Conservation (phyloP, 92 coral and sea anemone species). For the Porites cylindrica region DNA sequence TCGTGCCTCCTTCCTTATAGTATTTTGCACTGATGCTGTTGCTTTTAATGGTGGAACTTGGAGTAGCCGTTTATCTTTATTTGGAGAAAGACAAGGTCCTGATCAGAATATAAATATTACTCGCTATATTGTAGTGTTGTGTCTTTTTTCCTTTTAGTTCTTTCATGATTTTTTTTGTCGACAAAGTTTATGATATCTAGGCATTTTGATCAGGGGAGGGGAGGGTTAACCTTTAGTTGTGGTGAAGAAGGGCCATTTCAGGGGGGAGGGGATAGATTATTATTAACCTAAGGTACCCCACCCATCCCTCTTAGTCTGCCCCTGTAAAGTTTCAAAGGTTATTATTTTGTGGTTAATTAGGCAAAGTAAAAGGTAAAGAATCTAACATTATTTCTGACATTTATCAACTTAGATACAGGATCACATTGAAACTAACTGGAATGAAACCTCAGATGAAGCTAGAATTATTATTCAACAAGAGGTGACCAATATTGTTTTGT, state of each 20-base stretch:
- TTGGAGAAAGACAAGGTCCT: slow-evolving; percentile 73
- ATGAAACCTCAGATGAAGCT: slow-evolving; percentile 73
- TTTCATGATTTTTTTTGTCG: too few relatives aligned
- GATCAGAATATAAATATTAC: not conserved
- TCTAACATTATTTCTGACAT: not conserved
- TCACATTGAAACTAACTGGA: slow-evolving; percentile 74
- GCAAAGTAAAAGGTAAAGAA: not conserved
- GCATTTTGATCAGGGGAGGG: too few relatives aligned
- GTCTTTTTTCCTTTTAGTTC: too few relatives aligned
- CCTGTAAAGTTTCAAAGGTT: too few relatives aligned
- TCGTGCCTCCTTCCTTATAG: slow-evolving; percentile 35
- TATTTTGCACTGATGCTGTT: slow-evolving; percentile 66
- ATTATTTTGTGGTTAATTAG: not conserved
- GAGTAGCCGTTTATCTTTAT: slow-evolving; percentile 70
- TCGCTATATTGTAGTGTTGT: too few relatives aligned
- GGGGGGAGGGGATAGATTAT: too few relatives aligned
- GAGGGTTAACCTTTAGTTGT: too few relatives aligned
- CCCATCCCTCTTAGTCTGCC: too few relatives aligned
- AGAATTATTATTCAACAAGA: slow-evolving; percentile 78
- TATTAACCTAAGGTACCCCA: too few relatives aligned
- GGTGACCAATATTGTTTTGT: slow-evolving; percentile 36
- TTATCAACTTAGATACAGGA: slow-evolving; percentile 51
- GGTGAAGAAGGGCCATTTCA: too few relatives aligned
- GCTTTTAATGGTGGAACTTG: slow-evolving; percentile 63
- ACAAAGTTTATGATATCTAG: too few relatives aligned